Conservation (phyloP, 2,888 invertebrate species). For the Frankliniella fusca region DNA sequence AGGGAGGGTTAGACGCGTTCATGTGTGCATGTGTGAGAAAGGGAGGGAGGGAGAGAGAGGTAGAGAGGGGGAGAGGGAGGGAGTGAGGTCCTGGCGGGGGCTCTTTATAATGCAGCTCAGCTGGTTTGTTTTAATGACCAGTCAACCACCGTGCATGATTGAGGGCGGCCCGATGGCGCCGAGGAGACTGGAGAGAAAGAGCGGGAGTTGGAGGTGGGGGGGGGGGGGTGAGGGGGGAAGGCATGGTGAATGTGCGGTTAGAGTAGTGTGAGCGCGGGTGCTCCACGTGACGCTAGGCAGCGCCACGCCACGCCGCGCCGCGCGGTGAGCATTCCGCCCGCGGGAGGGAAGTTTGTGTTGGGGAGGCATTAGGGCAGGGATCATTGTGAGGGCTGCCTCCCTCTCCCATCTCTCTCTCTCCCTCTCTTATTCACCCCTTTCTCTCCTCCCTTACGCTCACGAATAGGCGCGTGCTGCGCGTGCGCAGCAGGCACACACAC, state of each 20-base stretch:
- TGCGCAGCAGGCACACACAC: no score
- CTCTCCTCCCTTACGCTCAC: no score
- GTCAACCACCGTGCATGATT: conserved; percentile 10
- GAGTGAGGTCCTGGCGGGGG: background rate
- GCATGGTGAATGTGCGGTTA: background rate
- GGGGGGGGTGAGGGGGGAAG: background rate
- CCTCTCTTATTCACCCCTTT: background rate
- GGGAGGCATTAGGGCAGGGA: conserved; percentile 4
- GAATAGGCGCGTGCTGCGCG: no score
- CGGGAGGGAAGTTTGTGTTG: conserved; percentile 23
- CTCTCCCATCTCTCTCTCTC: background rate
- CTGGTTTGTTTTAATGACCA: conserved; percentile 25
- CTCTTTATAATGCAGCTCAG: conserved; percentile 1
- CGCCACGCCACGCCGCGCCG: background rate
- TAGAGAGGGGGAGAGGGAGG: background rate
- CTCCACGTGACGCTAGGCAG: background rate
- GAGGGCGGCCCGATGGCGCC: background rate
- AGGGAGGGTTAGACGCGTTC: background rate
- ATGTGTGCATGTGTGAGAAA: background rate
- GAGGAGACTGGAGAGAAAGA: background rate
- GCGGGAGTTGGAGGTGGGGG: background rate
- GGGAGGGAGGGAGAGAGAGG: background rate
- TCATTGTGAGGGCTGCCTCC: background rate
- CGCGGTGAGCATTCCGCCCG: background rate
- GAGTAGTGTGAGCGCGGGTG: no score